phyloP scores from a whole-genome alignment of 2,113 vertebrate genomes.

The Scatophagus argus region DNA sequence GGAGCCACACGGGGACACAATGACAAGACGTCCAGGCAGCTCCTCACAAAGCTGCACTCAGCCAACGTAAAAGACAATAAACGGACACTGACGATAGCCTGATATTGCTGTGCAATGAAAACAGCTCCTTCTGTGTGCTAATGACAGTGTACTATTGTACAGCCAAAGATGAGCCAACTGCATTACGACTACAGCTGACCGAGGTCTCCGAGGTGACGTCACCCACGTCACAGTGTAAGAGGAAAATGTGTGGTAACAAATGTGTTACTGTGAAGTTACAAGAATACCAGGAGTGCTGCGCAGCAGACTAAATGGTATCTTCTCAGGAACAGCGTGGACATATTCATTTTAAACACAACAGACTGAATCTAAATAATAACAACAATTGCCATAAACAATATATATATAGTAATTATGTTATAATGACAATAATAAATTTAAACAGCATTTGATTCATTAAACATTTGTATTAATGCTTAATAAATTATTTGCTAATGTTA shows the following conservation, averaged over 20 bases:
- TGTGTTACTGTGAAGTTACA: slow-evolving; percentile 48
- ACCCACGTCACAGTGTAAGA: slow-evolving; percentile 49
- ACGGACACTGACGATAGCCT: slow-evolving; percentile 48
- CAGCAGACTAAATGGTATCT: slow-evolving; percentile 19
- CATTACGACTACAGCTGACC: slow-evolving; percentile 69
- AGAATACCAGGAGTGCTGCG: slow-evolving; percentile 56
- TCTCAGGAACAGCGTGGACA: neutral
- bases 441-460: too few species aligned
- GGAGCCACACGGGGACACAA: slow-evolving; percentile 42
- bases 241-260: slow-evolving; percentile 53
- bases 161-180: slow-evolving; percentile 38
- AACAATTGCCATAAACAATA: neutral
- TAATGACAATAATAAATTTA: too few species aligned
- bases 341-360: neutral
- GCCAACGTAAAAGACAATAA: slow-evolving; percentile 51
- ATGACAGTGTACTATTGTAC: slow-evolving; percentile 80
- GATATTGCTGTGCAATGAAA: slow-evolving; percentile 75
- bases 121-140: slow-evolving; percentile 77
- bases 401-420: neutral
- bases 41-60: slow-evolving; percentile 63
- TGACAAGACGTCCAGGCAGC: slow-evolving; percentile 37
- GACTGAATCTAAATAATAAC: too few species aligned
- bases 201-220: slow-evolving; percentile 67
- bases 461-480: neutral
- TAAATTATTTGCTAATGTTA: neutral